Percentiles rank a stretch among this genome's conserved stretches.
Evolutionary conservation across 1,140 invertebrate genomes (phyloP).

Genomic region (Pectinophora gossypiella): DNA sequence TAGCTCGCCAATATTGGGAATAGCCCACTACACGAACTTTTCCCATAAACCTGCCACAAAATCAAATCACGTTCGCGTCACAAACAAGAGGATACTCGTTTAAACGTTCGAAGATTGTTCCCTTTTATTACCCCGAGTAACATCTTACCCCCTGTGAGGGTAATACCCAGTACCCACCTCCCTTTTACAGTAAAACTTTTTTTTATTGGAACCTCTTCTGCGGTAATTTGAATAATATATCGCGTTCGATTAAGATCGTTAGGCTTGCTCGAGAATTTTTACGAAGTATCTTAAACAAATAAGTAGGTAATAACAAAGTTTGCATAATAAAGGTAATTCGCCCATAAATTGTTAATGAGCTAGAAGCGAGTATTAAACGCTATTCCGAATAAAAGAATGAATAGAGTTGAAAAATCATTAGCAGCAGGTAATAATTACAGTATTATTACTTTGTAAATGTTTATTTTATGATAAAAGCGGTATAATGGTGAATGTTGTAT

Average conservation of each 20-base stretch:
- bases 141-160: background rate
- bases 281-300: no score
- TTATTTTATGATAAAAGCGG: no score
- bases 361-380: no score
- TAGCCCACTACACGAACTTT: background rate
- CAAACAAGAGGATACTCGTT: slow-evolving; percentile 8
- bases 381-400: no score
- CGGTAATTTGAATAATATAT: background rate
- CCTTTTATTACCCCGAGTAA: slow-evolving; percentile 8
- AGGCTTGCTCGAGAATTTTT: no score
- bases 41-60: slow-evolving; percentile 2
- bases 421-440: no score
- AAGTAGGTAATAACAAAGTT: no score
- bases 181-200: background rate
- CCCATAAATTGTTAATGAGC: no score
- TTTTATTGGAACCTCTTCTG: background rate
- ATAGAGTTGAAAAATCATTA: no score
- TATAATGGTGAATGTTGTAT: no score
- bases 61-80: slow-evolving; percentile 8
- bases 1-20: background rate
- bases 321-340: no score
- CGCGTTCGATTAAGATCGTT: background rate
- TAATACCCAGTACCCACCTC: background rate
- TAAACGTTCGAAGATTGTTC: slow-evolving; percentile 8
- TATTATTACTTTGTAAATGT: no score